A percentile compares a stretch with the other conserved stretches of the same genome.
Conservation (phyloP, 2,113 vertebrate species). For the Crotalus tigris region DNA sequence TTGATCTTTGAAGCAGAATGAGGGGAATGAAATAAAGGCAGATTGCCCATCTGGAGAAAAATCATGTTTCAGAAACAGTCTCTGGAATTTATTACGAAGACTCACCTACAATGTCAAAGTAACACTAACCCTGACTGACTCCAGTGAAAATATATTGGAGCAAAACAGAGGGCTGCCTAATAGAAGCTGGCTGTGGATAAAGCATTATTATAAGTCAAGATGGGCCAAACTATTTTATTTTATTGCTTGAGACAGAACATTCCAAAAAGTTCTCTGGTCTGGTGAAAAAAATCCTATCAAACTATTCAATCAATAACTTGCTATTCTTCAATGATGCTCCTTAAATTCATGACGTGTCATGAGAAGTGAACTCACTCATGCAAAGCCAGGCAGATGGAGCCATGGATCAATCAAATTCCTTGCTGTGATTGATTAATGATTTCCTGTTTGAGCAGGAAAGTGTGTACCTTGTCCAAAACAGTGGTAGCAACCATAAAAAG, state of each 20-base stretch:
- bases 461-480: neutral
- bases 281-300: neutral
- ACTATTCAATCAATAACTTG: neutral
- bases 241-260: neutral
- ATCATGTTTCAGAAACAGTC: neutral
- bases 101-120: conserved; percentile 11
- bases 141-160: neutral
- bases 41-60: neutral
- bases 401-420: neutral
- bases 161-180: neutral
- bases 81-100: conserved; percentile 11
- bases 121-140: neutral
- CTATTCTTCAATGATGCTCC: neutral
- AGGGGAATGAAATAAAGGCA: conserved; percentile 12
- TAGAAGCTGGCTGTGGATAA: neutral
- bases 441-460: neutral
- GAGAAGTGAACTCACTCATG: neutral
- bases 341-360: neutral
- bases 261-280: neutral
- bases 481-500: neutral
- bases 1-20: conserved; percentile 18
- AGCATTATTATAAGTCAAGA: neutral
- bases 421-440: neutral
- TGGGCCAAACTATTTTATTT: neutral
- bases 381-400: neutral